Base-by-base conservation (phyloP, 2,888 invertebrate genomes). In the Sialis lutaria region DNA sequence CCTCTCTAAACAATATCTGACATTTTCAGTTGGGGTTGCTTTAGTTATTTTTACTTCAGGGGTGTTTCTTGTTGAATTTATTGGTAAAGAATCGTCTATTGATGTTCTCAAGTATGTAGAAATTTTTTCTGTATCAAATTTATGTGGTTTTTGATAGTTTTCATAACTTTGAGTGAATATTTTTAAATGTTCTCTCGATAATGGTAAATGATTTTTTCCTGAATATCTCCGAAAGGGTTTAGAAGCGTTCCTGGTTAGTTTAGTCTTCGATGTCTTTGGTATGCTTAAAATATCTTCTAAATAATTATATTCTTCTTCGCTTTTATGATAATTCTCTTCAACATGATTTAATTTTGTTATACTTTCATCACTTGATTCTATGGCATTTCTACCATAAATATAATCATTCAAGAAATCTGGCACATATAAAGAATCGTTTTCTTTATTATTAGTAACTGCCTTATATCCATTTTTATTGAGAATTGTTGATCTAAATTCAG, bases 21-120 rank as follows among this genome's bases (percentile, higher is more conserved):
- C 7, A n/a, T 10, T 43, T 8, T 42, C 40, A 13, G 45, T 40
- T 6, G 41, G 48, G 7, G 44, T 44, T 9, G 48, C 33, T 30
- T 34, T 48, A 6, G 45, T 48, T 6, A 47, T 33, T 42, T 42
- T 37, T 30, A 47, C 42, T 35, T 47, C 42, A 9, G 47, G 47
- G 6, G 39, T 48, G 49, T 50, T 32, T 53, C 54, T 6, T 53
- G 52, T 32, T 45, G 47, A 39, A 56, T 55, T 3, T 12, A 37
- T 12, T 7, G 37, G 37, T 12, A 5, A 12, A 10, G 57, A 56
- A 30, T 49, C 45, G 37, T 61, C 60, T 10, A 53, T 50, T 39
- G 60, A 60, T 32, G 62, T 62, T 44, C 64, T 63, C 48, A 64
- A 50, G 48, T 62, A 58, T 0, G 64, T 64, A 1, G 64, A 63